phyloP scores from a whole-genome alignment of 2,797 vertebrate species.

The Hippocampus kuda region DNA sequence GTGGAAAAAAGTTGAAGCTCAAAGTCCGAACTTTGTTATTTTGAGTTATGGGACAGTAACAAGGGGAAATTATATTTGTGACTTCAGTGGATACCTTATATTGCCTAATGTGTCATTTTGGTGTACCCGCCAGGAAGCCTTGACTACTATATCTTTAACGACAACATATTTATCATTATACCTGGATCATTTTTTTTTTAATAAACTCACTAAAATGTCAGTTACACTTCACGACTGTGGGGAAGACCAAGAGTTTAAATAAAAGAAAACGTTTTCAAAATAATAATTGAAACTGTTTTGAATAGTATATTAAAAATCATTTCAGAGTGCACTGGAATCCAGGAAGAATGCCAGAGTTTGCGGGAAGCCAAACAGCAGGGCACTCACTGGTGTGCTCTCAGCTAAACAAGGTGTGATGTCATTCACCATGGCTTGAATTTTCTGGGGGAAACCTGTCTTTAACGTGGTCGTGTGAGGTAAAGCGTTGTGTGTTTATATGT shows the following conservation, averaged over 20 bases:
- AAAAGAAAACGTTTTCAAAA: background rate
- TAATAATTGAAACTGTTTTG: background rate
- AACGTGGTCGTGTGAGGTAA: background rate
- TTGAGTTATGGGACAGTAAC: no score
- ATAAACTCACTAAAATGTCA: background rate
- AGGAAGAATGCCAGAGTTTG: conserved; percentile 80
- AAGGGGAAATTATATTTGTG: no score
- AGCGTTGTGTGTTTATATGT: background rate
- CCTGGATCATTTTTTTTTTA: background rate
- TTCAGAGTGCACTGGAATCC: conserved; percentile 86
- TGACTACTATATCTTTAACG: background rate
- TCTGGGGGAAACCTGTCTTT: background rate
- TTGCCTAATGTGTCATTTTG: background rate
- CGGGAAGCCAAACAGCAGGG: conserved; percentile 79
- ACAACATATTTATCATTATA: no score
- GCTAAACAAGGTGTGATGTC: conserved; percentile 84
- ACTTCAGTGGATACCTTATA: no score
- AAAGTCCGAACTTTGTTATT: no score
- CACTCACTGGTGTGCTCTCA: conserved; percentile 90
- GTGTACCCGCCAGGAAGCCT: background rate
- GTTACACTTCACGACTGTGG: background rate
- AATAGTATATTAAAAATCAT: conserved; percentile 7
- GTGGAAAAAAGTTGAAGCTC: no score
- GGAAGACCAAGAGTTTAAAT: background rate
- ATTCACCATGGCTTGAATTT: background rate